Percentiles rank a stretch among this genome's conserved stretches.
These are phyloP conservation scores for Cantharis rufa DNA, from an alignment of 2,888 invertebrate genomes.

Conservation along the genomic window DNA sequence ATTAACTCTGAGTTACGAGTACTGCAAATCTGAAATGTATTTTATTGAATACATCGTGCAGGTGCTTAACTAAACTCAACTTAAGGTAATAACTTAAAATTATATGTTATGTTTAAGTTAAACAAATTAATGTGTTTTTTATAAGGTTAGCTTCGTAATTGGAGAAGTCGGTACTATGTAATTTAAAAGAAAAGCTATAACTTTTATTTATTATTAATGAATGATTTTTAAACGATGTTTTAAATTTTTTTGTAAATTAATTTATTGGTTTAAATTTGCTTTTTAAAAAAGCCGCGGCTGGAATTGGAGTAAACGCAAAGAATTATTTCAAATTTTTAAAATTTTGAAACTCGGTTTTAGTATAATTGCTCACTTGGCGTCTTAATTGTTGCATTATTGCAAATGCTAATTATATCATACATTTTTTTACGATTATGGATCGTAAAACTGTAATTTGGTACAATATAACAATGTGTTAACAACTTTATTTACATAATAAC, in stretches of 20 bases:
- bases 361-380: no score
- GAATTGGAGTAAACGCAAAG: background rate
- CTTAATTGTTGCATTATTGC: no score
- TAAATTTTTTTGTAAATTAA: background rate
- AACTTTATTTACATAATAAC: background rate
- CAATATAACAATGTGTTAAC: background rate
- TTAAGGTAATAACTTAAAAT: slow-evolving; percentile 15
- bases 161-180: background rate
- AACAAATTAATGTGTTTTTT: slow-evolving; percentile 11
- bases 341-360: no score
- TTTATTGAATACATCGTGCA: background rate
- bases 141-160: slow-evolving; percentile 5
- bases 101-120: slow-evolving; percentile 8
- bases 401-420: no score
- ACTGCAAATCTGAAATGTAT: background rate
- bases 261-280: background rate
- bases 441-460: background rate
- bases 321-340: background rate
- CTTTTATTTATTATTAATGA: background rate
- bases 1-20: background rate
- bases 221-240: background rate
- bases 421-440: background rate
- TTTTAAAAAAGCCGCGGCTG: background rate
- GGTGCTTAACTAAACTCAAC: background rate
- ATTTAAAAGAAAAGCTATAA: background rate